Evolutionary conservation across 1,140 invertebrate genomes (phyloP).

Genomic region (Bradynema listronoti): DNA sequence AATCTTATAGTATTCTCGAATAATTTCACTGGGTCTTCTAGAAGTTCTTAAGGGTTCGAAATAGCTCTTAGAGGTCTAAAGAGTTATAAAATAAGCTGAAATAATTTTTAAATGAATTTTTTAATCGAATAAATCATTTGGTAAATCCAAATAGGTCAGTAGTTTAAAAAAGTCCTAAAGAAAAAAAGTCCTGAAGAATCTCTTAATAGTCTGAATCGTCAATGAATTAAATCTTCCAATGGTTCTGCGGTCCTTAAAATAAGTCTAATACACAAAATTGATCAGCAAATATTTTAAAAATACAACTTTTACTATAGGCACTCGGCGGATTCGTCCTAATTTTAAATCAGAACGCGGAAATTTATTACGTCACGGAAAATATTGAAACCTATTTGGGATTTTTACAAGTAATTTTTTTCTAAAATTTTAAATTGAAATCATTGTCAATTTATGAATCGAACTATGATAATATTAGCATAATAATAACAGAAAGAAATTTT

Average conservation of each 20-base stretch:
- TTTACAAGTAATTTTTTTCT: conserved; percentile 71
- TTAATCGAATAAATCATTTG: no score
- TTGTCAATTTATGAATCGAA: background rate
- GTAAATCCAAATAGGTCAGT: no score
- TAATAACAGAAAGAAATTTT: background rate
- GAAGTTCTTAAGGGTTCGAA: no score
- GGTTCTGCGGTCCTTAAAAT: background rate
- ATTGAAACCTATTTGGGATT: conserved; percentile 99
- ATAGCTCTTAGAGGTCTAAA: no score
- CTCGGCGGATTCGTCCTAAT: conserved; percentile 97
- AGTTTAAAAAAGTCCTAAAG: no score
- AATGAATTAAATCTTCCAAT: no score
- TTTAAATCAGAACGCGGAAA: conserved; percentile 92
- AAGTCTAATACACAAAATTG: background rate
- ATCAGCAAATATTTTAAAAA: background rate
- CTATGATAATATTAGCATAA: background rate
- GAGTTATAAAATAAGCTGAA: no score
- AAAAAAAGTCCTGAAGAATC: no score
- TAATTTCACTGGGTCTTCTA: no score
- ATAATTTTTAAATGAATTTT: no score
- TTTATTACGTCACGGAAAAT: conserved; percentile 96
- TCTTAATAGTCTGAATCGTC: no score
- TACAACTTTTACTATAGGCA: conserved; percentile 66
- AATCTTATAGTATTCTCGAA: no score
- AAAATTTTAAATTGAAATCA: background rate